Evolutionary conservation across 2,797 vertebrate species (phyloP).

Genomic region (Microchirus variegatus): DNA sequence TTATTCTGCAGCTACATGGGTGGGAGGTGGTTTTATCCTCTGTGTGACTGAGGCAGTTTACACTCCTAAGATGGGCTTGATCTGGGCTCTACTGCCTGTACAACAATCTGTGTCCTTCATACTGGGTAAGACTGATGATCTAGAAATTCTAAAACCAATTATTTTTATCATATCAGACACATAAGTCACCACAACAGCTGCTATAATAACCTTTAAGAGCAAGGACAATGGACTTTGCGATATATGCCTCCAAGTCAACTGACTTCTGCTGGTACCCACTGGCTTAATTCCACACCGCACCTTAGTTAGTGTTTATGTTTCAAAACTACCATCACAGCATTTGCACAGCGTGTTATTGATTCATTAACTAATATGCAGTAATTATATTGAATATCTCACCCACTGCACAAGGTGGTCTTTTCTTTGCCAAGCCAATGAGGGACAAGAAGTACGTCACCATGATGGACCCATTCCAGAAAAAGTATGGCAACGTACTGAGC

Average conservation of each 20-base stretch:
- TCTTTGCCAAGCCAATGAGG: conserved; percentile 74
- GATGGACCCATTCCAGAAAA: conserved; percentile 71
- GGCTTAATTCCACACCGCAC: no score
- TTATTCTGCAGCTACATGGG: conserved; percentile 77
- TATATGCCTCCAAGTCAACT: no score
- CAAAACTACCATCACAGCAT: no score
- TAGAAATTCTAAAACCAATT: no score
- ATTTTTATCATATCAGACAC: no score
- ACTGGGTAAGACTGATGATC: conserved; percentile 72
- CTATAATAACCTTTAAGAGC: no score
- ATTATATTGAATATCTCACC: not conserved
- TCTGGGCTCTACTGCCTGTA: conserved; percentile 79
- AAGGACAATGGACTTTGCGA: no score
- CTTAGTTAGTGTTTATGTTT: no score
- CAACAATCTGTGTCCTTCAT: conserved; percentile 77
- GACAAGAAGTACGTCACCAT: conserved; percentile 65
- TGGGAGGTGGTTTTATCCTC: conserved; percentile 81
- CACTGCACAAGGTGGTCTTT: conserved; percentile 54
- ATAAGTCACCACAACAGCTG: no score
- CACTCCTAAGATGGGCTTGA: conserved; percentile 74
- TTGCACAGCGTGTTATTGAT: no score
- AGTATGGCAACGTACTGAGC: conserved; percentile 58
- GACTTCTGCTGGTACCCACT: no score
- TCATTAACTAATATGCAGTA: no score
- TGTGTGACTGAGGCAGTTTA: conserved; percentile 80